Evolutionary conservation across 2,888 invertebrate genomes (phyloP).

Genomic region (Oligia fasciuncula): DNA sequence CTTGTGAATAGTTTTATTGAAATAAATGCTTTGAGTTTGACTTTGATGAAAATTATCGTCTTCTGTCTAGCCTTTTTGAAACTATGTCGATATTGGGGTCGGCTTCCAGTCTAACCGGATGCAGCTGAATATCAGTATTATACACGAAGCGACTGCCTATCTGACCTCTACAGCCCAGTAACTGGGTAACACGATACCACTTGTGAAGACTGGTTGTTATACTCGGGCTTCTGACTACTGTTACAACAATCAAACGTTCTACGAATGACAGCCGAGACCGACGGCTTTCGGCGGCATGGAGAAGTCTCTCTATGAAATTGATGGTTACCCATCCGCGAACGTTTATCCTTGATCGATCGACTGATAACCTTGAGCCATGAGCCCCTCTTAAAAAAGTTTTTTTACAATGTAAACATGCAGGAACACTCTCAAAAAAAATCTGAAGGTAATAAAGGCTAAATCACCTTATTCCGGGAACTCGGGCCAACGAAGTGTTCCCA

Average conservation of each 20-base stretch:
- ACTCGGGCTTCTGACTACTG: neutral
- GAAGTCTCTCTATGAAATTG: neutral
- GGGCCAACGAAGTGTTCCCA: neutral
- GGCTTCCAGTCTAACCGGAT: neutral
- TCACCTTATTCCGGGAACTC: neutral
- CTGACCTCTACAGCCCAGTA: neutral
- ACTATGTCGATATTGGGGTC: too few species aligned
- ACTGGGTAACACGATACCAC: neutral
- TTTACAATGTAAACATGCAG: neutral
- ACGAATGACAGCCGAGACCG: neutral
- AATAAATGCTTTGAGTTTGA: too few species aligned
- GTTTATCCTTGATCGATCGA: neutral
- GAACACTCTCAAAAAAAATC: neutral
- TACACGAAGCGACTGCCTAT: neutral
- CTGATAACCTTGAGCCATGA: neutral
- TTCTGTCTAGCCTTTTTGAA: too few species aligned
- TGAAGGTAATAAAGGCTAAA: neutral
- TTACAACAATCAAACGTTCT: neutral
- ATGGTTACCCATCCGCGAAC: neutral
- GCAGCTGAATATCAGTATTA: neutral
- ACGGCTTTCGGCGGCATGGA: too few species aligned
- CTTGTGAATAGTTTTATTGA: too few species aligned
- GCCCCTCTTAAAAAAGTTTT: neutral
- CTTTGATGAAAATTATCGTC: too few species aligned
- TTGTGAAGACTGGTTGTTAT: neutral